Percentiles rank a stretch among this genome's conserved stretches.
These are phyloP conservation scores for Apogon hyalosoma DNA, from an alignment of 2,797 vertebrate species.

Conservation along the genomic window DNA sequence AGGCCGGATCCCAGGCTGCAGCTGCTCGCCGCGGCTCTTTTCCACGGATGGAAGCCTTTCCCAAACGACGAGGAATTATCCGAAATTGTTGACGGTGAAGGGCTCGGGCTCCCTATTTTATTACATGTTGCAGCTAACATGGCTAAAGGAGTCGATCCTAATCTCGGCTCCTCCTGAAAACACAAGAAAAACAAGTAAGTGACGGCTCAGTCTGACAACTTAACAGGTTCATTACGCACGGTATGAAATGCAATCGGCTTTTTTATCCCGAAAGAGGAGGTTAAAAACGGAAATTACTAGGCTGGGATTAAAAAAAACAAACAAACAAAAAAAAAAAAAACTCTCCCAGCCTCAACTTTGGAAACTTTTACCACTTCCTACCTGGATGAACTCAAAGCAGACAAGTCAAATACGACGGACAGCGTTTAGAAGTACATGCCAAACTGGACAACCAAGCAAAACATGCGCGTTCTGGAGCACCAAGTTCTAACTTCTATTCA, in stretches of 20 bases:
- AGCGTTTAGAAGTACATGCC: constrained; percentile 62
- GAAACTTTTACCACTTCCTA: constrained; percentile 80
- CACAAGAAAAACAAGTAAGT: constrained; percentile 65
- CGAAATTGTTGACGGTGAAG: constrained; percentile 93
- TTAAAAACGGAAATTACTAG: neutral
- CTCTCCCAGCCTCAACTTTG: neutral
- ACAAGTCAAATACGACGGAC: constrained; percentile 67
- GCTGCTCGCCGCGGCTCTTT: constrained; percentile 91
- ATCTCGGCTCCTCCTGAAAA: constrained; percentile 96
- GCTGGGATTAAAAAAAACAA: no score
- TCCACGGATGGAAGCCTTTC: constrained; percentile 98
- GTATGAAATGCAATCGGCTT: neutral
- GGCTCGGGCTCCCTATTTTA: constrained; percentile 98
- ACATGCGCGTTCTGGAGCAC: constrained; percentile 77
- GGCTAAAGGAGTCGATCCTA: constrained; percentile 98
- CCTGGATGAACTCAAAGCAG: constrained; percentile 83
- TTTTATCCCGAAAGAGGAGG: neutral
- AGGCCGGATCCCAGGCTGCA: constrained; percentile 92
- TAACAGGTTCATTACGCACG: constrained; percentile 37
- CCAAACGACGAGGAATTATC: constrained; percentile 93
- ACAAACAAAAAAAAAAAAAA: neutral
- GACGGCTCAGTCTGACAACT: constrained; percentile 42
- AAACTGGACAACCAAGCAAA: constrained; percentile 62
- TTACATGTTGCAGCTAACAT: constrained; percentile 99
- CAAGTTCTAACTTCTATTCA: constrained; percentile 73